These are phyloP conservation scores for Urocyon cinereoargenteus DNA, from an alignment of 2,797 vertebrate species.

Conservation along the genomic window DNA sequence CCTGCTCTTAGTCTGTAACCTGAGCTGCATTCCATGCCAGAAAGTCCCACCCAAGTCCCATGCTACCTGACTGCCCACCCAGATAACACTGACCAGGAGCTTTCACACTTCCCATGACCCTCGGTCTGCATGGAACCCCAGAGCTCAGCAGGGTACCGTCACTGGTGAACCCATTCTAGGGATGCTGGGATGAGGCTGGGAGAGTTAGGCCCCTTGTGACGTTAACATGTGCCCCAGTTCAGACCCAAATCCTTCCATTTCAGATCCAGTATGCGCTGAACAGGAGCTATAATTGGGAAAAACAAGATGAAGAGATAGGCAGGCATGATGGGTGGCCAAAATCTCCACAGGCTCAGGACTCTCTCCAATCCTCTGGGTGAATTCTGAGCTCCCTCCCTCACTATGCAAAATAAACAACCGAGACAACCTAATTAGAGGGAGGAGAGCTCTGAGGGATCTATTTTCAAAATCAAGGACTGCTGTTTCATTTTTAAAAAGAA, in stretches of 20 bases:
- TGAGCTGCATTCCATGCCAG: not conserved
- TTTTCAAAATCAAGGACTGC: conserved; percentile 51
- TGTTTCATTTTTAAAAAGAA: conserved; percentile 57
- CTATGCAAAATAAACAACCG: not conserved
- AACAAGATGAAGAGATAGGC: not conserved
- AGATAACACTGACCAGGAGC: not conserved
- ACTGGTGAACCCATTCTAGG: too few species aligned
- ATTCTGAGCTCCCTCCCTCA: not conserved
- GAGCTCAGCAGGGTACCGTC: not conserved
- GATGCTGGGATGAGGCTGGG: not conserved
- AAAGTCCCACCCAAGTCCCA: not conserved
- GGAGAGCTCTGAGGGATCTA: not conserved
- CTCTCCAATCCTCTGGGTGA: not conserved
- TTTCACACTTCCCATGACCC: not conserved
- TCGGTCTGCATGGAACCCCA: not conserved
- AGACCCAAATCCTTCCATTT: not conserved
- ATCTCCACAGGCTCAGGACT: not conserved
- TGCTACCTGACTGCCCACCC: fast-evolving
- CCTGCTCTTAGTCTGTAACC: not conserved
- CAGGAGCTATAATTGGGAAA: not conserved
- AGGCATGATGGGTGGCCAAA: not conserved
- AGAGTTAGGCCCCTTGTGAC: not conserved
- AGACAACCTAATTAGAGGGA: conserved; percentile 7
- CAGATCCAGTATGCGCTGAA: too few species aligned
- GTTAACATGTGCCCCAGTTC: fast-evolving